These are phyloP conservation scores for Heliconius nattereri DNA, from an alignment of 1,140 invertebrate species.

Conservation along the genomic window DNA sequence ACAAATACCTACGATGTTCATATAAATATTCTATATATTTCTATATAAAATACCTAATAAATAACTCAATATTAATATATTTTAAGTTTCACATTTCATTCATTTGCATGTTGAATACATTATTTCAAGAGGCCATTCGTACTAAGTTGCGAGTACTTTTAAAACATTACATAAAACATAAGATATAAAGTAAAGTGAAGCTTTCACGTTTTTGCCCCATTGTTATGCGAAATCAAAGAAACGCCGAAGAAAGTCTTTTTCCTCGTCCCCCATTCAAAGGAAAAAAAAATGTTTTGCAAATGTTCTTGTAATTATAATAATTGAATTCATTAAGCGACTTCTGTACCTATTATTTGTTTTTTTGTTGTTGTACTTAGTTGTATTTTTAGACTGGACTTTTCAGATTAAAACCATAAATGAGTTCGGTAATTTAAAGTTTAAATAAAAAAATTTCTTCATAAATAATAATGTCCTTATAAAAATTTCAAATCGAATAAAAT, in stretches of 20 bases:
- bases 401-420: too few relatives aligned
- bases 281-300: not conserved
- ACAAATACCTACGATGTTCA: too few relatives aligned
- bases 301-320: constrained; percentile 6
- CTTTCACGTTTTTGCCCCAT: constrained; percentile 18
- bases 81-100: not conserved
- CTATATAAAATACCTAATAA: not conserved
- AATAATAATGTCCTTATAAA: too few relatives aligned
- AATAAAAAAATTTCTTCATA: too few relatives aligned
- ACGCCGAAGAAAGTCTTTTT: constrained; percentile 20
- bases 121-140: constrained; percentile 4
- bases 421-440: too few relatives aligned
- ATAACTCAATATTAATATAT: not conserved
- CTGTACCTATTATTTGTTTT: not conserved
- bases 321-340: not conserved
- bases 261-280: constrained; percentile 6
- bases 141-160: not conserved
- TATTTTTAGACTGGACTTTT: too few relatives aligned
- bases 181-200: constrained; percentile 7
- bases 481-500: too few relatives aligned
- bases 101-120: constrained; percentile 3
- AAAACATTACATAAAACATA: constrained; percentile 3
- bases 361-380: not conserved
- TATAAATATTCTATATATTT: not conserved
- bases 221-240: constrained; percentile 32